Percentiles rank a stretch among this genome's conserved stretches.
These are phyloP conservation scores for Bombus sibiricus DNA, from an alignment of 1,140 invertebrate species.

Conservation along the genomic window DNA sequence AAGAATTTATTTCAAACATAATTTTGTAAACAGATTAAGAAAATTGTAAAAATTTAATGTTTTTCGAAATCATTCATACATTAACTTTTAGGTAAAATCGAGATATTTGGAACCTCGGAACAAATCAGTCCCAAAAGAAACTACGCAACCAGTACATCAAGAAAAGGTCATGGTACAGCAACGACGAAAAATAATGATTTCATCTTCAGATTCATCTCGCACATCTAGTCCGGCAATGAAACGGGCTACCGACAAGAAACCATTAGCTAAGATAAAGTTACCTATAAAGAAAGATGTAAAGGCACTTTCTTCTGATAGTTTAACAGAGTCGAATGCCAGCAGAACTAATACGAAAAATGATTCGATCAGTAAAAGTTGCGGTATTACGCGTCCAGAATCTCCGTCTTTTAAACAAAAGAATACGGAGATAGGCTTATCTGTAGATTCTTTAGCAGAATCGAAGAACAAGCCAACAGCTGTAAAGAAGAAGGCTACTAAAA, in stretches of 20 bases:
- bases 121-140: conserved; percentile 74
- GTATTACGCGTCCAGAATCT: conserved; percentile 81
- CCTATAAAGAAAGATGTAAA: conserved; percentile 79
- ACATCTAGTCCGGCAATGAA: conserved; percentile 87
- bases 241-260: conserved; percentile 79
- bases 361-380: conserved; percentile 77
- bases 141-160: conserved; percentile 62
- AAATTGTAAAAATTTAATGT: background rate
- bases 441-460: conserved; percentile 83
- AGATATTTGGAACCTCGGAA: conserved; percentile 84
- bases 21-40: background rate
- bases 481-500: conserved; percentile 76
- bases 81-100: conserved; percentile 81
- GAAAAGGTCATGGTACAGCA: conserved; percentile 74
- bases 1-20: background rate
- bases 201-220: conserved; percentile 85
- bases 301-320: conserved; percentile 83
- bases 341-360: conserved; percentile 72
- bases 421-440: conserved; percentile 81
- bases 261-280: conserved; percentile 78
- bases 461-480: conserved; percentile 78
- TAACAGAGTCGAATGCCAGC: conserved; percentile 77
- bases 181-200: conserved; percentile 82
- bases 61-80: background rate
- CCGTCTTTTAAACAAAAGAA: conserved; percentile 77